These are phyloP conservation scores for Dolichoris vasculosae DNA, from an alignment of 1,140 invertebrate species.

Conservation along the genomic window DNA sequence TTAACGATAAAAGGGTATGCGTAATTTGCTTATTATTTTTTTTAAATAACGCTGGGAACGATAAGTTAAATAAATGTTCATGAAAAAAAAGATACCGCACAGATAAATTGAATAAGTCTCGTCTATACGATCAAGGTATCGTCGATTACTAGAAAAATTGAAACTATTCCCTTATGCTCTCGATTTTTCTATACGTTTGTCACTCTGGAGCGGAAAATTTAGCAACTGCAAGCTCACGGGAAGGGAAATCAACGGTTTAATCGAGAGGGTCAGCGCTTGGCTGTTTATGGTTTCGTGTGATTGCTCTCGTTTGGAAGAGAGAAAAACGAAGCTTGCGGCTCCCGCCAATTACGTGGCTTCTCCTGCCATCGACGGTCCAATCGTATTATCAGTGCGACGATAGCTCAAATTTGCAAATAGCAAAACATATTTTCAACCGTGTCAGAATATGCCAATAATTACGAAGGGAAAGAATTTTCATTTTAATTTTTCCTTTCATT, in stretches of 20 bases:
- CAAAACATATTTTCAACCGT: neutral
- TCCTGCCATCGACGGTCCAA: neutral
- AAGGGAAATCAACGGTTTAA: conserved; percentile 3
- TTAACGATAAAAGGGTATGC: too few relatives aligned
- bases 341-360: neutral
- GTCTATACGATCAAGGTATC: neutral
- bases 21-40: too few relatives aligned
- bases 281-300: conserved; percentile 37
- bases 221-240: neutral
- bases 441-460: neutral
- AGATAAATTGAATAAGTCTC: neutral
- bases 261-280: neutral
- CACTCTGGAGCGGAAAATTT: conserved; percentile 4
- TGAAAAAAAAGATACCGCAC: too few relatives aligned
- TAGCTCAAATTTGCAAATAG: too few relatives aligned
- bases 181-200: neutral
- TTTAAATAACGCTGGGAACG: too few relatives aligned
- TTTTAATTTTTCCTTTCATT: neutral
- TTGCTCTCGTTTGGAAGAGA: conserved; percentile 22
- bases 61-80: too few relatives aligned
- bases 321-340: neutral
- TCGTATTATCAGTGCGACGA: neutral
- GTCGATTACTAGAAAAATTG: neutral
- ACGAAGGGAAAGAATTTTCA: neutral
- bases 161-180: neutral